Evolutionary conservation across 1,140 invertebrate species (phyloP), one percentile per base, ranked within the genome.

Genomic region (Mizuhopecten yessoensis): DNA sequence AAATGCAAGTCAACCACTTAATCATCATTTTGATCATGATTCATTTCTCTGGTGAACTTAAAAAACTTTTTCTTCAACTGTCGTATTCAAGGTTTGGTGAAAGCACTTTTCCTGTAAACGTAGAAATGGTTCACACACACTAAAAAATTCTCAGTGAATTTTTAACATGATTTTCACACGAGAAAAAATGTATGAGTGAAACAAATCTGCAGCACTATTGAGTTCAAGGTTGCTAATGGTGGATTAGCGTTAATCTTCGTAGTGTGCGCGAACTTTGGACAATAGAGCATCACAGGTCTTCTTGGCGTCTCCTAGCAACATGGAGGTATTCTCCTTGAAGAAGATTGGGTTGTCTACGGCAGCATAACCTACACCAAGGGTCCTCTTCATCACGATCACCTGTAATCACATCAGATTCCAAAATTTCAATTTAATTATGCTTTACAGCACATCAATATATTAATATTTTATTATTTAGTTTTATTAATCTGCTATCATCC

Each of bases 321-420:
- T 99, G 89, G 97, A 97, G 0, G 98, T 98, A 97, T 99, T 99
- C 33, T 97, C 97, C 95, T 98, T 98, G 97, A 98, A 99, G 97
- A 99, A 99, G 90, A 99, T 98, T 15, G 98, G 98, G 96, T 99
- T 99, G 96, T 99, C 98, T 0, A 99, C 98, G 5, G 98, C 98
- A 36, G 97, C 97, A 95, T 98, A 98, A 5, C 98, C 98, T 2
- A 98, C 98, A 91, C 98, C 98, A 91, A 99, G 97, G 0, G 98
- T 98, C 94, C 98, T 97, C 96, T 99, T 99, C 98, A 99, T 98
- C 0, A 99, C 98, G 89, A 99, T 97, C 9, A 98, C 98, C 98
- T 98, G 92, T 23, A 93, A 36, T n/a, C 1, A 75, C 0, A 75
- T n/a, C 9, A 75, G 5, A 75, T 29, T 49, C n/a, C n/a, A n/a